Percentiles rank a stretch among this genome's conserved stretches.
Evolutionary conservation across 2,797 vertebrate genomes (phyloP).

Genomic region (Hydrophis major): DNA sequence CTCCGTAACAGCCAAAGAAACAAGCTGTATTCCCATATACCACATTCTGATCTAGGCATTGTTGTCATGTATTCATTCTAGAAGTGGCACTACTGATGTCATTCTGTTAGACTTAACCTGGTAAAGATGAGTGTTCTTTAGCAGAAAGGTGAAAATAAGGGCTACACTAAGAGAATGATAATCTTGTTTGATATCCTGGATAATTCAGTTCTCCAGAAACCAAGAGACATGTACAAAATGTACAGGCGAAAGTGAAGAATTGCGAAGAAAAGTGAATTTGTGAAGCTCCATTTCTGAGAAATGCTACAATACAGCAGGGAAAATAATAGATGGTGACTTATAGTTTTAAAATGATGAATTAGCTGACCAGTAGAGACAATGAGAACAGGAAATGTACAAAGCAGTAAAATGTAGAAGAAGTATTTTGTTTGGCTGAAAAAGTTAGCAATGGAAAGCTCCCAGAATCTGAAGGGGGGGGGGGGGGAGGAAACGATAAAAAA

Average conservation of each 20-base stretch:
- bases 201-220: background rate
- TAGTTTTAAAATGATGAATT: background rate
- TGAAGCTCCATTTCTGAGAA: background rate
- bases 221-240: background rate
- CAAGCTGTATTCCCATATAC: background rate
- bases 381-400: background rate
- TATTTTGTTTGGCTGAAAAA: background rate
- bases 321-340: background rate
- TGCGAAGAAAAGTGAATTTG: background rate
- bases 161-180: background rate
- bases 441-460: background rate
- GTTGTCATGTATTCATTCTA: background rate
- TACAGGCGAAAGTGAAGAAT: background rate
- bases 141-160: background rate
- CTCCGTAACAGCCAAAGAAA: background rate
- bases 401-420: background rate
- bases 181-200: background rate
- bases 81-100: background rate
- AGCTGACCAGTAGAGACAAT: background rate
- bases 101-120: background rate
- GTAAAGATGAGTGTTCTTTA: background rate
- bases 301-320: background rate
- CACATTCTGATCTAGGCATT: background rate
- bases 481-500: background rate
- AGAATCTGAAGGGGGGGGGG: background rate